Base-by-base conservation (phyloP, 2,888 invertebrate species). In the Adelphocoris suturalis region DNA sequence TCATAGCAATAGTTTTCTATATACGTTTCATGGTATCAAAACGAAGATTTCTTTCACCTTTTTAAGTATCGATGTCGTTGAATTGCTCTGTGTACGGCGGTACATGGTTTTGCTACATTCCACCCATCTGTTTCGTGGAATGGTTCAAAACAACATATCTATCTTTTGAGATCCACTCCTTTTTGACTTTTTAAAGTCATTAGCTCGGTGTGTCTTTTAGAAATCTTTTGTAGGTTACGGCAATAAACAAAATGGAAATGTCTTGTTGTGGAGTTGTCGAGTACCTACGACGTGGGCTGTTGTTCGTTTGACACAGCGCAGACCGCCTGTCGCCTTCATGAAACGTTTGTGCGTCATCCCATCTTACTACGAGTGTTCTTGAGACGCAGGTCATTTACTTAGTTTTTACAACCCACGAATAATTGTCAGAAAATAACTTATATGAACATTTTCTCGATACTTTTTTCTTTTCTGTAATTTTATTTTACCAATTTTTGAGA, bases 171-270 rank as follows among this genome's bases (percentile, higher is more conserved):
- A 37, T 37, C 37, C 37, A 37, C 37, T 7, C 37, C 2, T 7
- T 37, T 7, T 37, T 7, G 7, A 37, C 3, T 37, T n/a, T n/a
- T 2, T 37, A 37, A 2, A 7, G 37, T 37, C 37, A 37, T 37
- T 37, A 37, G 37, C 37, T 2, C 7, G 2, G 37, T 37, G 37
- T 37, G 37, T 37, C 37, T 37, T 2, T 7, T 37, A 2, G 37
- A 2, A 37, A 4, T 37, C 3, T 37, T 37, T 61, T 61, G n/a
- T n/a, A 19, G 61, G 61, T n/a, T 61, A 19, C 61, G n/a, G n/a
- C 19, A 61, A 61, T 61, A 61, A 61, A 61, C 61, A 16, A 61
- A 61, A 61, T 61, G 61, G 61, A 61, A 61, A 61, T 61, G 19
- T 61, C 61, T 19, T 19, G 61, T 61, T 37, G 37, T 37, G 37